Base-by-base conservation (phyloP, 1,140 invertebrate genomes). In the Drosophila micromelanica region DNA sequence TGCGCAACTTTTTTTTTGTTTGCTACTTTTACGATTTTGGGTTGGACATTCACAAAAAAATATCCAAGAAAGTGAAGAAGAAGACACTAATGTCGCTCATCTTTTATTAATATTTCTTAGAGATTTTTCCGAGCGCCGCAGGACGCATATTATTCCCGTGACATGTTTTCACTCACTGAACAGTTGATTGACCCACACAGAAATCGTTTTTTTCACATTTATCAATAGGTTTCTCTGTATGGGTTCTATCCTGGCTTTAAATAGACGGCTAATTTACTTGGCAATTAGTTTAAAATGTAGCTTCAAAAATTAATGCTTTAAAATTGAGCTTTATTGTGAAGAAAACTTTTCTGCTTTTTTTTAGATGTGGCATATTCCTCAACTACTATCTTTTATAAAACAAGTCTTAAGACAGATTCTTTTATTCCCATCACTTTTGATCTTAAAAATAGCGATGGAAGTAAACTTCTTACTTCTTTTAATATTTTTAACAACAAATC, bases 81-180 rank as follows among this genome's bases (percentile, higher is more conserved):
- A 74, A 79, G 72, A 77, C 84, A 89, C 85, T 87, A 87, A 87
- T 87, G 76, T 87, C 69, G 84, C 84, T 89, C 84, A 87, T 87
- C 84, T 87, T 87, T 87, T 87, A 89, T 87, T 87, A 89, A 89
- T 89, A 89, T 84, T 87, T 87, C 79, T 87, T 82, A 52, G 69
- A 79, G 84, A 89, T 87, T 89, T 59, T 27, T 42, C 40, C 57
- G 59, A 45, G 45, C 73, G 75, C 84, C 68, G 78, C 68, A 72
- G 78, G 75, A 35, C n/a, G 63, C 42, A 54, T 43, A 37, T 62
- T 49, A 65, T 37, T 42, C 20, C 27, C 57, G 57, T 64, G 40
- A 64, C 60, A 60, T 49, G 40, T 56, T 62, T 51, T 63, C 46
- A 30, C 60, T 27, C 78, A 48, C 12, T 8, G 48, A 40, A 9